Percentiles rank a stretch among this genome's conserved stretches.
Evolutionary conservation across 2,888 invertebrate genomes (phyloP).

Genomic region (Epiblema foenella): DNA sequence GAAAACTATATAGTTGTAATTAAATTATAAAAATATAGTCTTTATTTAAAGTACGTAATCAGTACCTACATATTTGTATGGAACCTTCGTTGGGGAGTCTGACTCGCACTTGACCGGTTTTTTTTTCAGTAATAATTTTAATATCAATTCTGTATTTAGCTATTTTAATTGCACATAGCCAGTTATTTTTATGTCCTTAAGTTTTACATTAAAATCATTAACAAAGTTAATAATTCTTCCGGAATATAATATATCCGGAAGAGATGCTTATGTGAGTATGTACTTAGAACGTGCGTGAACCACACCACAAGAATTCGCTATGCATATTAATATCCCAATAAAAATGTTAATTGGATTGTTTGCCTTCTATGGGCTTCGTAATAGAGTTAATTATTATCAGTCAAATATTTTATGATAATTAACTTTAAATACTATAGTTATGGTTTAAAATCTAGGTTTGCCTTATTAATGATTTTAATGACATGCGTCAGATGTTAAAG

Average conservation of each 20-base stretch:
- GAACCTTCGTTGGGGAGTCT: no score
- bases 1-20: no score
- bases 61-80: no score
- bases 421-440: neutral
- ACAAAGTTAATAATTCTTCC: constrained; percentile 26
- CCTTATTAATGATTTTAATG: constrained; percentile 15
- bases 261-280: no score
- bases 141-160: neutral
- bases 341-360: constrained; percentile 28
- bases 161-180: neutral
- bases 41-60: no score
- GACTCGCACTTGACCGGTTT: no score
- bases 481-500: no score
- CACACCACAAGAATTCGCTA: constrained; percentile 7
- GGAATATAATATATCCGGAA: constrained; percentile 13
- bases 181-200: neutral
- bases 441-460: neutral
- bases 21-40: no score
- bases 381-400: constrained; percentile 18
- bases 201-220: neutral
- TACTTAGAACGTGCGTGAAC: neutral
- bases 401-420: neutral
- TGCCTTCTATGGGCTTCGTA: constrained; percentile 19
- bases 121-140: no score
- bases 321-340: constrained; percentile 23